Percentiles rank a stretch among this genome's conserved stretches.
Conservation (phyloP, 2,888 invertebrate genomes). For the Cyclophora albipunctata region DNA sequence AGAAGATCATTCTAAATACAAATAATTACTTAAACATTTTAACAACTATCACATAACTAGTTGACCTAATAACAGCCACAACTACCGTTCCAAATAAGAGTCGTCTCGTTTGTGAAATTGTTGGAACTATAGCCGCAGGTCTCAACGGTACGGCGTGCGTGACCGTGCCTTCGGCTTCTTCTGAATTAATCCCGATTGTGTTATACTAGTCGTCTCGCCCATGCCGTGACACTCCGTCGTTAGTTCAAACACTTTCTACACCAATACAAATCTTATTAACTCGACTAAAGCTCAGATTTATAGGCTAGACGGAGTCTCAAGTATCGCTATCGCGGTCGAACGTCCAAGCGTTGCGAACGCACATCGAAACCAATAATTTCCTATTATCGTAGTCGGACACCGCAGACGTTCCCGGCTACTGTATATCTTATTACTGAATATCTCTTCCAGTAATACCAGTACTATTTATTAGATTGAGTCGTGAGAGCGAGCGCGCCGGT, state of each 20-base stretch:
- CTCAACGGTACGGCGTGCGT: constrained; percentile 54
- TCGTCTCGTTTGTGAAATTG: constrained; percentile 50
- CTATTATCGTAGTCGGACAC: constrained; percentile 47
- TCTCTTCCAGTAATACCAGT: constrained; percentile 52
- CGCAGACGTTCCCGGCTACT: constrained; percentile 48
- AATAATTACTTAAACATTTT: too few relatives aligned
- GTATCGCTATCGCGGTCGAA: constrained; percentile 11
- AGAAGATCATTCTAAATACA: too few relatives aligned
- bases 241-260: constrained; percentile 54
- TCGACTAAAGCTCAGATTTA: constrained; percentile 6
- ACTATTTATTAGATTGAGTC: constrained; percentile 73
- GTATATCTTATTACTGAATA: constrained; percentile 65
- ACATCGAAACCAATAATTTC: constrained; percentile 45
- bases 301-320: not conserved
- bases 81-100: constrained; percentile 45
- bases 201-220: constrained; percentile 42
- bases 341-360: constrained; percentile 19
- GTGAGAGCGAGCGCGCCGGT: constrained; percentile 59
- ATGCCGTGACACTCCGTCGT: constrained; percentile 55
- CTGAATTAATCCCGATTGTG: constrained; percentile 60
- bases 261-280: constrained; percentile 32
- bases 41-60: too few relatives aligned
- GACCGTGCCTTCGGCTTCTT: constrained; percentile 53
- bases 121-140: constrained; percentile 49
- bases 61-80: constrained; percentile 31